phyloP scores from a whole-genome alignment of 2,888 invertebrate genomes.

The Herminia tarsipennalis region DNA sequence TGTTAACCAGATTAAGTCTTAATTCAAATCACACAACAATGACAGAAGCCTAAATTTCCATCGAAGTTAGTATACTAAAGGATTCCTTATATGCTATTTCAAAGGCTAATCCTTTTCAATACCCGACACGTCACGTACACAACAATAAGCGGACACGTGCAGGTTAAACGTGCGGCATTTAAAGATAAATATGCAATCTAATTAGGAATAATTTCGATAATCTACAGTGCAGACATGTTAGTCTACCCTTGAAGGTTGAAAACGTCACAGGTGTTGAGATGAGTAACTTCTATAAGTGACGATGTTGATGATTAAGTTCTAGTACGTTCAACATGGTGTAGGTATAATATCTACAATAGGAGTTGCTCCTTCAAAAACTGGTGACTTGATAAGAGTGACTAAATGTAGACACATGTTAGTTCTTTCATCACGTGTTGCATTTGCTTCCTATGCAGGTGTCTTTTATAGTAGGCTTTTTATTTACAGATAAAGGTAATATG shows the following conservation, averaged over 20 bases:
- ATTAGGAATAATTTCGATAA: constrained; percentile 49
- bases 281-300: no score
- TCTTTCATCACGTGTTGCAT: no score
- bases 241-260: constrained; percentile 39
- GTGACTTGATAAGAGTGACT: no score
- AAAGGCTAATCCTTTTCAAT: constrained; percentile 47
- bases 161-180: constrained; percentile 45
- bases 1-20: constrained; percentile 20
- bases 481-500: no score
- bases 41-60: not conserved
- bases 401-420: no score
- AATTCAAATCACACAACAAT: not conserved
- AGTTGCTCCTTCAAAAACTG: no score
- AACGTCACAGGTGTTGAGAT: not conserved
- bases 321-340: no score
- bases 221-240: constrained; percentile 29
- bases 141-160: constrained; percentile 50
- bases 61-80: constrained; percentile 7
- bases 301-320: no score
- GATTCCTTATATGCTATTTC: constrained; percentile 24
- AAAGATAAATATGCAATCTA: constrained; percentile 47
- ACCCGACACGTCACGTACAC: constrained; percentile 53
- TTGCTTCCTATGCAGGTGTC: no score
- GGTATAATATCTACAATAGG: no score
- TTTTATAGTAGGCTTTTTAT: no score